Evolutionary conservation across 2,888 invertebrate species (phyloP).

Genomic region (Thera obeliscata): DNA sequence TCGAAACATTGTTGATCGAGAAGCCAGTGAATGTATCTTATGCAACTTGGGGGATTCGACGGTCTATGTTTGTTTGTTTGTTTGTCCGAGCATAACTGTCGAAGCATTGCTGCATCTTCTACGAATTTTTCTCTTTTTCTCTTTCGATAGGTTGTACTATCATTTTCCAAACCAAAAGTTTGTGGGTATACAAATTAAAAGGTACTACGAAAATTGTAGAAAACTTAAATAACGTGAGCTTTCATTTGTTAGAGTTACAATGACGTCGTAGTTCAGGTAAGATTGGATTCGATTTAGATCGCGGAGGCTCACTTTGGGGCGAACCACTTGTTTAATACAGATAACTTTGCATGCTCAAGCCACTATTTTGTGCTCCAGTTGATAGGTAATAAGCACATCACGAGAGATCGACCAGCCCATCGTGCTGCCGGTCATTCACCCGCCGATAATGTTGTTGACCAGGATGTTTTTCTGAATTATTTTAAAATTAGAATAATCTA

Average conservation of each 20-base stretch:
- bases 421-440: conserved; percentile 22
- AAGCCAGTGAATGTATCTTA: not conserved
- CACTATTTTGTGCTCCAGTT: conserved; percentile 13
- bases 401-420: conserved; percentile 7
- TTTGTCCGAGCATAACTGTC: too few relatives aligned
- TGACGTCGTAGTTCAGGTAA: too few relatives aligned
- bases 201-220: too few relatives aligned
- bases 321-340: not conserved
- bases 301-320: not conserved
- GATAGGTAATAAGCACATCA: conserved; percentile 17
- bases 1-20: not conserved
- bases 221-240: too few relatives aligned
- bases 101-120: too few relatives aligned
- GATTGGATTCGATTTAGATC: too few relatives aligned
- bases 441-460: conserved; percentile 17
- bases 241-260: too few relatives aligned
- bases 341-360: not conserved
- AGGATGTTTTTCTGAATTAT: conserved; percentile 20
- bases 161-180: too few relatives aligned
- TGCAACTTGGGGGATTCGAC: not conserved
- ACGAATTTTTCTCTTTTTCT: too few relatives aligned
- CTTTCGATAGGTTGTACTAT: too few relatives aligned
- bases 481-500: conserved; percentile 4
- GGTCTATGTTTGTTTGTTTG: too few relatives aligned
- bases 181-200: too few relatives aligned